Evolutionary conservation across 2,797 vertebrate genomes (phyloP), one percentile per base, ranked within the genome.

Genomic region (Varecia variegata): DNA sequence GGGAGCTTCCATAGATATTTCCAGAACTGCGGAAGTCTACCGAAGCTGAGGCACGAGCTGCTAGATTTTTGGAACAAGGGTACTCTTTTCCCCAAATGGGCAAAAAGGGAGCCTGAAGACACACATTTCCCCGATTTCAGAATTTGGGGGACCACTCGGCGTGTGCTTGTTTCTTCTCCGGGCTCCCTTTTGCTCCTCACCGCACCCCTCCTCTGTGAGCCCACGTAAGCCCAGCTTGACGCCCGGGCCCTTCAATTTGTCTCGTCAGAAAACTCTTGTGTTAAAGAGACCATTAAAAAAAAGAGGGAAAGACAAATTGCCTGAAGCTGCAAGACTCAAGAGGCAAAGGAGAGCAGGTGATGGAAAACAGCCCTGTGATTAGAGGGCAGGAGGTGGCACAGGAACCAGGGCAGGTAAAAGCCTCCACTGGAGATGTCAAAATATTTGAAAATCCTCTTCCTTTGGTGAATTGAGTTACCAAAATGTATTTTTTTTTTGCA

Each of bases 231-330:
- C 97, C 96, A 86, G 68, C 93, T 96, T 73, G 97, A 96, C n/a
- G 71, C 95, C 97, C 96, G 88, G 90, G 85, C 95, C 97, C 94
- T 97, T 98, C 95, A 86, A 40, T 97, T 98, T 98, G 97, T 97
- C 97, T 98, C 58, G 54, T 98, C 98, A 97, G 98, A 97, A 98
- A 98, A 97, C 96, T 95, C 95, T 92, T 60, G 98, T 97, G 96
- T 97, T 98, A 96, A 98, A 96, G 97, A 98, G 97, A 98, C 97
- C 97, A 95, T 98, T 98, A 97, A 97, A 97, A 98, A 98, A 97
- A 97, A 97, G 97, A 97, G 86, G 50, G 93, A 43, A 97, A 98
- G 98, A 97, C 97, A 88, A 97, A 98, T 98, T 96, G 98, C 97
- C 98, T 35, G 97, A 84, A 97, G 98, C 98, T 14, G 96, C 12